Evolutionary conservation across 1,140 invertebrate genomes (phyloP).

Genomic region (Trichomalopsis sarcophagae): DNA sequence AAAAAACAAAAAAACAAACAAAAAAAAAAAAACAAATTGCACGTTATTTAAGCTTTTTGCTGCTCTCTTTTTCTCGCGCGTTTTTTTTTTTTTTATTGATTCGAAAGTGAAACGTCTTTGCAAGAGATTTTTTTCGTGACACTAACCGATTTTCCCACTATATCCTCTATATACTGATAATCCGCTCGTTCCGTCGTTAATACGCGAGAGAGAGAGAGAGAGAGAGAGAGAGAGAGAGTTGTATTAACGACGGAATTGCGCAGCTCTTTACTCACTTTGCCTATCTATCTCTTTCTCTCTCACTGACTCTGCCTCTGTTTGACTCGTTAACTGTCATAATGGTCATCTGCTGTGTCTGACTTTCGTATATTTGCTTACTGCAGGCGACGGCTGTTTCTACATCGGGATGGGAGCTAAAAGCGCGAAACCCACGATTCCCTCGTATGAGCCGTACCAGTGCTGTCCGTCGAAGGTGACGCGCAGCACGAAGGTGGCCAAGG

Average conservation of each 20-base stretch:
- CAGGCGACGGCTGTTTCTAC: conserved; percentile 97
- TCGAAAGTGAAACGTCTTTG: conserved; percentile 59
- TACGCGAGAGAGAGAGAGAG: too few species aligned
- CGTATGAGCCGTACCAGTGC: conserved; percentile 92
- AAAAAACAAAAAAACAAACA: not conserved
- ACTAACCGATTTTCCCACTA: not conserved
- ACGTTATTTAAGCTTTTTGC: conserved; percentile 66
- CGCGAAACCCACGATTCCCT: conserved; percentile 82
- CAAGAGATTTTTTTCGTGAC: conserved; percentile 22
- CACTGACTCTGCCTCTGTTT: conserved; percentile 18
- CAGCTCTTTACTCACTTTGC: not conserved
- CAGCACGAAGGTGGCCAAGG: conserved; percentile 82
- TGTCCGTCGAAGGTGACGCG: conserved; percentile 88
- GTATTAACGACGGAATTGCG: not conserved
- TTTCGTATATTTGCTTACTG: conserved; percentile 76
- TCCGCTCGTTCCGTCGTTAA: too few species aligned
- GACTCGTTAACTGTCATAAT: conserved; percentile 12
- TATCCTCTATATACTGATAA: too few species aligned
- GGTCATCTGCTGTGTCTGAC: conserved; percentile 66
- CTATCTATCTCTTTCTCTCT: conserved; percentile 22
- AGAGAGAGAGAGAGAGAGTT: too few species aligned
- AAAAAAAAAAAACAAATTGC: conserved; percentile 56
- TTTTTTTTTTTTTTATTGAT: conserved; percentile 13
- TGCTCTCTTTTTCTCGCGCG: conserved; percentile 46
- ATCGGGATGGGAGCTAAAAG: conserved; percentile 91